A percentile compares a stretch with the other conserved stretches of the same genome.
These are phyloP conservation scores for Oedothorax gibbosus DNA, from an alignment of 1,140 invertebrate genomes.

Conservation along the genomic window DNA sequence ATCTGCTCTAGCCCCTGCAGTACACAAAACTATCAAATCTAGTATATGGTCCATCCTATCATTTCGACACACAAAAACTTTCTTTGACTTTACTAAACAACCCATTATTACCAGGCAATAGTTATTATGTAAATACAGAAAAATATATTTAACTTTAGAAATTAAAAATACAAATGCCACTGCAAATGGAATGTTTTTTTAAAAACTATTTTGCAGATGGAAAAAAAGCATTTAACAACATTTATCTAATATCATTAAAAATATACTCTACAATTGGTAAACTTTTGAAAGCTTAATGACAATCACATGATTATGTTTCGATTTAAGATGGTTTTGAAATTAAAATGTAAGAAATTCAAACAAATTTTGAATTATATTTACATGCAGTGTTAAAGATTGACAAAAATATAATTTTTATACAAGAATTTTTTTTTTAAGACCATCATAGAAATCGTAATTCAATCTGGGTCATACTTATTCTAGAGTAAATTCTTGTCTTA, in stretches of 20 bases:
- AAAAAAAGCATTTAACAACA: constrained; percentile 59
- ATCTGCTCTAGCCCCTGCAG: constrained; percentile 15
- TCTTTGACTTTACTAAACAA: constrained; percentile 32
- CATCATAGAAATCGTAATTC: no score
- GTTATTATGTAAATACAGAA: constrained; percentile 58
- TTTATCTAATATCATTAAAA: constrained; percentile 53
- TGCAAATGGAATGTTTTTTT: constrained; percentile 59
- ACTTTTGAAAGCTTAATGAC: constrained; percentile 27
- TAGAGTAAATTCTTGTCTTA: no score
- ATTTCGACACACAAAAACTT: constrained; percentile 26
- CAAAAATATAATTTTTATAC: not conserved
- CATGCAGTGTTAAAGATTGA: not conserved
- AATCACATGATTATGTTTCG: constrained; percentile 42
- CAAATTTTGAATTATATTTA: not conserved
- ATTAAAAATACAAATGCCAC: constrained; percentile 60
- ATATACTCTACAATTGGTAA: constrained; percentile 54
- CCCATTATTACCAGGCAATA: constrained; percentile 26
- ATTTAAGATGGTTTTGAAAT: constrained; percentile 18
- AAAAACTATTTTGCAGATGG: constrained; percentile 53
- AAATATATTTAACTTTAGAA: constrained; percentile 55
- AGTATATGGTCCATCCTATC: constrained; percentile 31
- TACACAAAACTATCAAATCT: constrained; percentile 61
- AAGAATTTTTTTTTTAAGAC: no score
- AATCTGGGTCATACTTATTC: no score
- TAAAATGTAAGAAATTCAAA: not conserved